Conservation (phyloP, 1,140 invertebrate species). For the Brachionus rubens region DNA sequence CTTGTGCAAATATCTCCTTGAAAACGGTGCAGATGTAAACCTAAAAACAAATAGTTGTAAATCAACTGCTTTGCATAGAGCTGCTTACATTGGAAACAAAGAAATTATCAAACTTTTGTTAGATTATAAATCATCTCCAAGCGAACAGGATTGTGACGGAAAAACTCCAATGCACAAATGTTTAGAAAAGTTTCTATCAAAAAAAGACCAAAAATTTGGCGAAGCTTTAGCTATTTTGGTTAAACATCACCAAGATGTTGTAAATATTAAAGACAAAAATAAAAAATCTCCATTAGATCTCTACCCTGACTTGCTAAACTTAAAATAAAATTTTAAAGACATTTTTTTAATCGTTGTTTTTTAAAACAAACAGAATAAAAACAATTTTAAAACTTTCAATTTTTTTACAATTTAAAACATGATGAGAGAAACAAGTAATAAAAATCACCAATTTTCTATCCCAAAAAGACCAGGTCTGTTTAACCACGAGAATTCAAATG, state of each 20-base stretch:
- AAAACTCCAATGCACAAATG: constrained; percentile 22
- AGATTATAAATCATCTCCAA: neutral
- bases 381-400: too few species aligned
- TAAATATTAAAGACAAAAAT: neutral
- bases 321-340: neutral
- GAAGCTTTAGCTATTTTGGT: neutral
- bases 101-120: constrained; percentile 6
- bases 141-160: neutral
- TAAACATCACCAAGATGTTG: neutral
- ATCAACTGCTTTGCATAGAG: constrained; percentile 39
- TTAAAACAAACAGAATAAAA: too few species aligned
- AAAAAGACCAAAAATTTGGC: neutral
- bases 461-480: too few species aligned
- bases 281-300: neutral
- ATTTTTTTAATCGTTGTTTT: neutral
- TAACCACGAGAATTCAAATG: too few species aligned
- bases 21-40: neutral
- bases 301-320: neutral
- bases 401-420: too few species aligned
- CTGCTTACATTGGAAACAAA: constrained; percentile 10
- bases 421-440: too few species aligned
- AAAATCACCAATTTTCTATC: too few species aligned
- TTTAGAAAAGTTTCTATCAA: neutral
- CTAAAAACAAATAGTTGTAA: constrained; percentile 28
- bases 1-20: constrained; percentile 14